Evolutionary conservation across 1,140 invertebrate species (phyloP).

Genomic region (Pseudachorutes palmiensis): DNA sequence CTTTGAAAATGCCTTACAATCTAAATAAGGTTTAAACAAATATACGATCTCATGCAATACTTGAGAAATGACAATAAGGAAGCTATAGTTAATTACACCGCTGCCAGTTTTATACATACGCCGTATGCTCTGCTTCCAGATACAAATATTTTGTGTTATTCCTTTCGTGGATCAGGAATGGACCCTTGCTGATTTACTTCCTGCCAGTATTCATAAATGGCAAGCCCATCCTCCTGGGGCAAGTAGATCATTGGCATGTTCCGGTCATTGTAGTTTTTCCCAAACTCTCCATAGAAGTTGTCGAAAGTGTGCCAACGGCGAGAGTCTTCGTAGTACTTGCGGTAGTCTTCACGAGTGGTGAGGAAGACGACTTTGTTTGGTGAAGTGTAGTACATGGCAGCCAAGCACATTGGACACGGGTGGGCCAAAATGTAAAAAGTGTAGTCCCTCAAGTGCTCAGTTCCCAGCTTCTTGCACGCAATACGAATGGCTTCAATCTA

Average conservation of each 20-base stretch:
- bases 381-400: constrained; percentile 11
- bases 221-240: background rate
- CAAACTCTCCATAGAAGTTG: background rate
- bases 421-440: constrained; percentile 13
- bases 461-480: background rate
- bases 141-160: too few species aligned
- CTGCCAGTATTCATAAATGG: background rate
- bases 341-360: background rate
- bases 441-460: constrained; percentile 11
- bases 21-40: too few species aligned
- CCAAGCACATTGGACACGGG: constrained; percentile 8
- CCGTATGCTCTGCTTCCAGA: too few species aligned
- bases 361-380: constrained; percentile 9
- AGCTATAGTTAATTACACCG: too few species aligned
- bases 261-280: background rate
- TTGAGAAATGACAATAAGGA: too few species aligned
- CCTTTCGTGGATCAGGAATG: too few species aligned
- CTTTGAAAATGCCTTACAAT: too few species aligned
- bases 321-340: background rate
- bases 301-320: constrained; percentile 13
- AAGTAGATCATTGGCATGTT: constrained; percentile 11
- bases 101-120: too few species aligned
- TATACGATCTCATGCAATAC: too few species aligned
- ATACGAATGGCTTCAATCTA: constrained; percentile 11
- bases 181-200: background rate